Evolutionary conservation across 2,888 invertebrate species (phyloP), one percentile per base, ranked within the genome.

Genomic region (Eilema depressum): DNA sequence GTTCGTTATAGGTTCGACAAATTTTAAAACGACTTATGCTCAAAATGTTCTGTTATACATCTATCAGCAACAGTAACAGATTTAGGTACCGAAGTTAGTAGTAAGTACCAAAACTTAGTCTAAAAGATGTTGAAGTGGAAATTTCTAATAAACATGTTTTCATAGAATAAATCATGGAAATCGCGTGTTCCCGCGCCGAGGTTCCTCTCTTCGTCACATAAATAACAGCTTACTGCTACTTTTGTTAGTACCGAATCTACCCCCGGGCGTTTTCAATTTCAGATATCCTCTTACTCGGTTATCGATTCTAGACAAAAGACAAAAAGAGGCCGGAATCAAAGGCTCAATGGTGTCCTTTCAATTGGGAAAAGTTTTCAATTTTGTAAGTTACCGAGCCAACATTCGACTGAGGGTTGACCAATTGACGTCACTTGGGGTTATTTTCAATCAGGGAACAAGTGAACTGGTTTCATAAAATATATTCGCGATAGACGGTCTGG

Each of bases 281-380:
- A 57, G 57, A 37, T 56, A 66, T 57, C 66, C 66, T 37, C 66
- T 66, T 66, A 33, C 28, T 56, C 20, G 30, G 65, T 56, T 57
- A 66, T 66, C 66, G 56, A 66, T 25, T 66, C 66, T 17, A 33
- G 57, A 25, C 28, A 56, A 66, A 57, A 25, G 33, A 57, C 56
- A 57, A 57, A 65, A 65, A 66, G 25, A 53, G 61, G 53, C 64
- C 11, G n/a, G 64, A 53, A 53, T 64, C 64, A 53, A 4, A 28
- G n/a, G 28, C 28, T 64, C 64, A 53, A 56, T 30, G 57, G 28
- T 33, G 33, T 66, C 11, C 25, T 57, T 66, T 25, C 25, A 25
- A 57, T 66, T 57, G 41, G 30, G 30, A 20, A 26, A 26, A 63
- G 20, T 41, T 63, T 20, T 63, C 37, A 25, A 63, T 63, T 26